These are phyloP conservation scores for Nowickia ferox DNA, from an alignment of 2,888 invertebrate genomes.

Conservation along the genomic window DNA sequence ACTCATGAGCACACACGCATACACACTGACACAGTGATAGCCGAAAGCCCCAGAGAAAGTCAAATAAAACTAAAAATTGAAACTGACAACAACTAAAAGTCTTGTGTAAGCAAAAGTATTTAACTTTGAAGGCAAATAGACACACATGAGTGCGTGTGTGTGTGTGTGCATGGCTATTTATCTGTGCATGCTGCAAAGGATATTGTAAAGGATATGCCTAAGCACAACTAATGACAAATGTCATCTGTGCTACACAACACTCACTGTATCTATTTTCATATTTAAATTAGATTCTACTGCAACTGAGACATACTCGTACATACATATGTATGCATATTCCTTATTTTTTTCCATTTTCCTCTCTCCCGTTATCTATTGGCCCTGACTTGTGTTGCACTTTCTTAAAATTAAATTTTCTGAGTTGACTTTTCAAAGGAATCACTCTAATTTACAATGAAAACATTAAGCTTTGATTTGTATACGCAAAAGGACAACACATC, in stretches of 20 bases:
- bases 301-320: too few species aligned
- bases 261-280: slow-evolving; percentile 35
- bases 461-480: slow-evolving; percentile 47
- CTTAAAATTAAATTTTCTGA: not conserved
- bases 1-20: not conserved
- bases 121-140: not conserved
- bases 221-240: slow-evolving; percentile 61
- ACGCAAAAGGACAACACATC: slow-evolving; percentile 18
- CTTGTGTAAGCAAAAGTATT: slow-evolving; percentile 31
- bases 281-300: slow-evolving; percentile 36
- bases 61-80: slow-evolving; percentile 57
- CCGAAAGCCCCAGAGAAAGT: slow-evolving; percentile 18
- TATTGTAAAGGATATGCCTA: slow-evolving; percentile 52
- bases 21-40: not conserved
- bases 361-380: not conserved
- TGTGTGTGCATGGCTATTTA: not conserved
- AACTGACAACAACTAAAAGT: slow-evolving; percentile 55
- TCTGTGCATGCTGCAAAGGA: not conserved
- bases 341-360: not conserved
- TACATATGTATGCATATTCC: not conserved
- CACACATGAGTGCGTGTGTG: not conserved
- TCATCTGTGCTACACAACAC: slow-evolving; percentile 27
- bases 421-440: slow-evolving; percentile 30
- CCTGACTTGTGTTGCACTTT: not conserved
- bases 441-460: slow-evolving; percentile 56